Percentiles rank a stretch among this genome's conserved stretches.
Evolutionary conservation across 2,797 vertebrate species (phyloP).

Genomic region (Serranus cabrilla): DNA sequence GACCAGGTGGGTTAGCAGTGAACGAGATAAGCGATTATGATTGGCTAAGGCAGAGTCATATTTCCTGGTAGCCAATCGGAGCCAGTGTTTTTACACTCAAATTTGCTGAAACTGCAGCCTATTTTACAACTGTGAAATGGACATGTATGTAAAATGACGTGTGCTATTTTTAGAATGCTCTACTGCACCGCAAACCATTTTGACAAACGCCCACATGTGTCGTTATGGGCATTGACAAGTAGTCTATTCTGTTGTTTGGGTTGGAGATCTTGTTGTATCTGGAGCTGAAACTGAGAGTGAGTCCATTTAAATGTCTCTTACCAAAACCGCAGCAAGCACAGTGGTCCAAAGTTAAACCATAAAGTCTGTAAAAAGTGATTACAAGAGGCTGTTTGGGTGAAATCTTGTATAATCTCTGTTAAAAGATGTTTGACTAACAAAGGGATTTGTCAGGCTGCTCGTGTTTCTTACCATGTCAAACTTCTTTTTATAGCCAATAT

Average conservation of each 20-base stretch:
- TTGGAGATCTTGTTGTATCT: no score
- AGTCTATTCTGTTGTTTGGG: no score
- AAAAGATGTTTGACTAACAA: not conserved
- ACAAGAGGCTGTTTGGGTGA: not conserved
- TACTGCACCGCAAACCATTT: not conserved
- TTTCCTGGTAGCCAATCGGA: no score
- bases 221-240: not conserved
- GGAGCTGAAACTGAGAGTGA: not conserved
- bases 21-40: no score
- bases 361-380: not conserved
- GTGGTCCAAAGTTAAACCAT: not conserved
- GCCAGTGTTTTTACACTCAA: no score
- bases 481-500: not conserved
- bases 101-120: no score
- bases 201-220: not conserved
- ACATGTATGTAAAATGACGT: no score
- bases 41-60: no score
- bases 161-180: no score
- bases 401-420: not conserved
- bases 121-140: no score
- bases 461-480: not conserved
- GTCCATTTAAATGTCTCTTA: not conserved
- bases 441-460: not conserved
- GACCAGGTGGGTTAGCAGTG: no score
- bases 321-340: not conserved